phyloP scores from a whole-genome alignment of 2,113 vertebrate species.

The Pedetes capensis region DNA sequence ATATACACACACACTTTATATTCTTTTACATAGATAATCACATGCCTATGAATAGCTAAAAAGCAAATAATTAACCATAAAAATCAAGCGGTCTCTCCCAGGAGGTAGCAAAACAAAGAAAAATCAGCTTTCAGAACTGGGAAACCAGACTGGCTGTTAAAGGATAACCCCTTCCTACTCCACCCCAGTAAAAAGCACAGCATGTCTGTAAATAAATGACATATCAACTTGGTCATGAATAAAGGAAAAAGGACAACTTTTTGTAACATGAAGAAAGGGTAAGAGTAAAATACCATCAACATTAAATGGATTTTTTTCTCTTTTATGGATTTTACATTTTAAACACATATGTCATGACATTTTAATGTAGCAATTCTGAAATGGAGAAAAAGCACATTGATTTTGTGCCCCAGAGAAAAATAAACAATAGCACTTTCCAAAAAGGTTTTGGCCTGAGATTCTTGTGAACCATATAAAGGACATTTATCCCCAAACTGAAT shows the following conservation, averaged over 20 bases:
- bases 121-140: slow-evolving; percentile 30
- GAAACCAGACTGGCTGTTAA: background rate
- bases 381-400: slow-evolving; percentile 73
- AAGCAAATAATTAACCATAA: slow-evolving; percentile 29
- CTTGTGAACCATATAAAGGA: slow-evolving; percentile 40
- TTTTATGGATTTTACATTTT: slow-evolving; percentile 81
- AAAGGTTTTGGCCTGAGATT: slow-evolving; percentile 55
- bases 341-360: slow-evolving; percentile 80
- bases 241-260: slow-evolving; percentile 63
- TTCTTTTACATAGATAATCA: background rate
- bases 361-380: slow-evolving; percentile 77
- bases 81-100: slow-evolving; percentile 9
- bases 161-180: background rate
- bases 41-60: background rate
- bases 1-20: background rate
- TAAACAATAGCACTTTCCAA: slow-evolving; percentile 78
- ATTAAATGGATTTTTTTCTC: slow-evolving; percentile 64
- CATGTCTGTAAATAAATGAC: slow-evolving; percentile 58
- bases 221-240: slow-evolving; percentile 57
- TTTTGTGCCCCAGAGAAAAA: slow-evolving; percentile 79
- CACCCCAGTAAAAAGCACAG: background rate
- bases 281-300: slow-evolving; percentile 68
- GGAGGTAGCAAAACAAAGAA: background rate
- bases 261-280: slow-evolving; percentile 62
- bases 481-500: slow-evolving; percentile 63